These are phyloP conservation scores for Rhinatrema bivittatum DNA, from an alignment of 2,797 vertebrate species.

Conservation along the genomic window DNA sequence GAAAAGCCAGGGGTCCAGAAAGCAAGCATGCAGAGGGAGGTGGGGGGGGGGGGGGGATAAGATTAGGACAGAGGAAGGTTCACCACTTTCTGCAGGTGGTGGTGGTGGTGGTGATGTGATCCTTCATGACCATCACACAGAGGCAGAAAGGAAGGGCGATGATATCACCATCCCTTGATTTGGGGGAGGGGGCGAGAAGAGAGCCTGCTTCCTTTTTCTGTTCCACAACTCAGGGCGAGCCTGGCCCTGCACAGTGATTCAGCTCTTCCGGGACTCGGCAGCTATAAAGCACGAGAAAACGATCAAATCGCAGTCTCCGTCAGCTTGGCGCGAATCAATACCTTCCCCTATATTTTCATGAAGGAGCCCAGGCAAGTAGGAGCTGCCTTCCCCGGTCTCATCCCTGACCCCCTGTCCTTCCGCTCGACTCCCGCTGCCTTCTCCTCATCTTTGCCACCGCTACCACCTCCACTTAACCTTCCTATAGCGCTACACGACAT, in stretches of 20 bases:
- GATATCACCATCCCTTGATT: background rate
- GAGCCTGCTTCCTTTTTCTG: background rate
- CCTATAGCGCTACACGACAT: too few species aligned
- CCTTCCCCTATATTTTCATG: background rate
- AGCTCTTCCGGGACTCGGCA: fast-evolving
- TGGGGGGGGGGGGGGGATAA: slow-evolving; percentile 16
- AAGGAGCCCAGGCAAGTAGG: too few species aligned
- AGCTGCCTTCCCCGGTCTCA: too few species aligned
- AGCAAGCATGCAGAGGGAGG: too few species aligned
- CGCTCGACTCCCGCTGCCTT: too few species aligned
- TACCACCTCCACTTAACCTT: too few species aligned
- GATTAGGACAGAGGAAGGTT: background rate
- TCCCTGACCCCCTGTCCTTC: too few species aligned
- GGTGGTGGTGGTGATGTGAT: background rate
- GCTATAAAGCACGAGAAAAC: background rate
- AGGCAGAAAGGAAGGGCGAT: background rate
- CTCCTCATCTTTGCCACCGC: too few species aligned
- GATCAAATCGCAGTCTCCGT: background rate
- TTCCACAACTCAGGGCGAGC: too few species aligned
- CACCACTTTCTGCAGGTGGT: background rate
- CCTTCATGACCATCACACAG: background rate
- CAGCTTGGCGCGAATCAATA: fast-evolving
- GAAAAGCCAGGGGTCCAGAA: too few species aligned
- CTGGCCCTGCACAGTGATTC: fast-evolving
- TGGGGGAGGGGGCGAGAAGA: background rate